Conservation (phyloP, 2,888 invertebrate species). For the Abrostola triplasia region DNA sequence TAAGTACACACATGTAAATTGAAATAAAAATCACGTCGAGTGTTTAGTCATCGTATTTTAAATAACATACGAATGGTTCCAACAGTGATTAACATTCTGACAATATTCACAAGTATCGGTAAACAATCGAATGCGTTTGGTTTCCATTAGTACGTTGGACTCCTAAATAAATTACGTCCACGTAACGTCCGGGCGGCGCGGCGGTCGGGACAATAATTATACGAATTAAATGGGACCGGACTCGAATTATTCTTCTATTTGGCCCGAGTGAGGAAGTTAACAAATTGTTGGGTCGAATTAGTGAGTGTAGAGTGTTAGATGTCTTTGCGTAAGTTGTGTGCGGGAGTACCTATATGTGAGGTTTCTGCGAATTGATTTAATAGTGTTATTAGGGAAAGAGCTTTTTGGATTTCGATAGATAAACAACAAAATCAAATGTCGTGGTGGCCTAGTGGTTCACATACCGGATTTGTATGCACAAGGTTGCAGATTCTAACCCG, state of each 20-base stretch:
- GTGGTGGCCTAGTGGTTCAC: no score
- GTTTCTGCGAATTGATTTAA: not conserved
- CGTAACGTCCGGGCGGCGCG: conserved; percentile 27
- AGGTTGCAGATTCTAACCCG: no score
- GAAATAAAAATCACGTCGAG: no score
- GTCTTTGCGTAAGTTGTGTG: conserved; percentile 35
- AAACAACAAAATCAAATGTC: conserved; percentile 13
- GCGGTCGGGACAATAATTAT: conserved; percentile 44
- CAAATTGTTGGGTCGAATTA: conserved; percentile 49
- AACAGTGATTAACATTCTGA: conserved; percentile 3
- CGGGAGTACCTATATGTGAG: not conserved
- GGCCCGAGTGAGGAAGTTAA: conserved; percentile 43
- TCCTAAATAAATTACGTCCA: conserved; percentile 44
- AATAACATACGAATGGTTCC: not conserved
- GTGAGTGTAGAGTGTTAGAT: conserved; percentile 30
- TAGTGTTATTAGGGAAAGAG: not conserved
- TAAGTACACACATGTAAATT: no score
- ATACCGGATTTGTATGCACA: no score
- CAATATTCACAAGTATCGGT: conserved; percentile 5
- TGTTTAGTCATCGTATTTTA: no score
- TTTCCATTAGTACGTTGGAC: conserved; percentile 29
- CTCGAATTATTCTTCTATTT: conserved; percentile 45
- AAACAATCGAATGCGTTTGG: conserved; percentile 22
- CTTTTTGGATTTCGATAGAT: not conserved
- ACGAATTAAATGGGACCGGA: conserved; percentile 43